These are phyloP conservation scores for Pseudolaguvia tuberculata DNA, from an alignment of 2,113 vertebrate genomes.

Conservation along the genomic window DNA sequence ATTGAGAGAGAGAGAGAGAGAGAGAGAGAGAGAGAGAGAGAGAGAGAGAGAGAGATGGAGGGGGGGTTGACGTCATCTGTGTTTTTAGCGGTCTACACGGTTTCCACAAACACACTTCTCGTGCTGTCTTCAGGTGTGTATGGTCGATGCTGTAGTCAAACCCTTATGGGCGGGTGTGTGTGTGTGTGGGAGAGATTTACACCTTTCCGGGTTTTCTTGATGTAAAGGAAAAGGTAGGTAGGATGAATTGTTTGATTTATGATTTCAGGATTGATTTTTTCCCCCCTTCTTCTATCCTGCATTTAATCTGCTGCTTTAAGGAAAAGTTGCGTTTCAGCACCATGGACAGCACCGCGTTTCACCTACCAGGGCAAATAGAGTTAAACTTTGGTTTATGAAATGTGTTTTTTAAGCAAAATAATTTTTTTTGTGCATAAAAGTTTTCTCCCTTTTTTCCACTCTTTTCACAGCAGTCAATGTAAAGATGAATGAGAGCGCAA, in stretches of 20 bases:
- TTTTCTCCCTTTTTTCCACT: background rate
- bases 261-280: too few relatives aligned
- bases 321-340: slow-evolving; percentile 60
- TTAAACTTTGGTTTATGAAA: too few relatives aligned
- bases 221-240: slow-evolving; percentile 36
- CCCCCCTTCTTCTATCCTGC: background rate
- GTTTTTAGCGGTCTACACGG: slow-evolving; percentile 57
- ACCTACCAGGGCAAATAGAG: too few relatives aligned
- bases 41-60: background rate
- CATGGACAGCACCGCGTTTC: slow-evolving; percentile 54
- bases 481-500: slow-evolving; percentile 77
- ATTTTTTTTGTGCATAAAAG: background rate
- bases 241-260: background rate
- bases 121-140: slow-evolving; percentile 37
- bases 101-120: slow-evolving; percentile 40
- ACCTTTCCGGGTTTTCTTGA: slow-evolving; percentile 24
- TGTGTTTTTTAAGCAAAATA: background rate
- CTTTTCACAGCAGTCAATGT: background rate
- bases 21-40: background rate
- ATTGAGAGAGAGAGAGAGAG: background rate
- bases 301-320: background rate
- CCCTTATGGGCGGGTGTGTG: background rate
- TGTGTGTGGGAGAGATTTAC: too few relatives aligned
- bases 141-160: slow-evolving; percentile 55
- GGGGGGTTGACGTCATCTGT: slow-evolving; percentile 56